Conservation (phyloP, 2,888 invertebrate species). For the Heliconius cydno region DNA sequence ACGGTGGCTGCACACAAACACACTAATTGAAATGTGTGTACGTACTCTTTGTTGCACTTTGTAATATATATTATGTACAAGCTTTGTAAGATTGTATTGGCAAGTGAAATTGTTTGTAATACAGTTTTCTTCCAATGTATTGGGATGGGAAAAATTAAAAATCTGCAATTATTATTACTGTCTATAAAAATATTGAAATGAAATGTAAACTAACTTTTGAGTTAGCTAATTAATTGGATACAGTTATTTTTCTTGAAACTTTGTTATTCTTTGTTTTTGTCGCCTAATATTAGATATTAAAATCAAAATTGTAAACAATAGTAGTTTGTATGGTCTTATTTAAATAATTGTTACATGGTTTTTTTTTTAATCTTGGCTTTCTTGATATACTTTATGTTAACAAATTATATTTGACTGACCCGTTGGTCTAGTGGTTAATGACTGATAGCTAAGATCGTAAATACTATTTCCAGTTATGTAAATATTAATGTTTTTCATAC, state of each 20-base stretch:
- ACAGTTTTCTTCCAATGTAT: too few species aligned
- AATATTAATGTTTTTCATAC: not conserved
- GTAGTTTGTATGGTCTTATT: not conserved
- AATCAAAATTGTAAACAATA: not conserved
- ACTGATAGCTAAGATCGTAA: not conserved
- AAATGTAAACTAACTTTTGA: not conserved
- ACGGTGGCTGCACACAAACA: slow-evolving; percentile 7
- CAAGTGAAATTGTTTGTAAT: too few species aligned
- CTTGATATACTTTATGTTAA: not conserved
- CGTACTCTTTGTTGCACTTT: too few species aligned
- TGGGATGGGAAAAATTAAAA: too few species aligned
- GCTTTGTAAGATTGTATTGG: too few species aligned
- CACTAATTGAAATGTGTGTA: not conserved
- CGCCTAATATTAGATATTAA: not conserved
- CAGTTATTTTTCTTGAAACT: too few species aligned
- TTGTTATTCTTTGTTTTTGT: not conserved
- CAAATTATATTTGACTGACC: not conserved
- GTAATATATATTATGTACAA: too few species aligned
- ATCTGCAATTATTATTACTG: too few species aligned
- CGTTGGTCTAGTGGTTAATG: not conserved
- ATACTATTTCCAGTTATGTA: not conserved
- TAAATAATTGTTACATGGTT: slow-evolving; percentile 3
- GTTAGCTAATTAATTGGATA: not conserved
- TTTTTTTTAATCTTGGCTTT: not conserved
- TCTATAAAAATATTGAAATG: too few species aligned